Evolutionary conservation across 2,888 invertebrate species (phyloP).

Genomic region (Clivina fossor): DNA sequence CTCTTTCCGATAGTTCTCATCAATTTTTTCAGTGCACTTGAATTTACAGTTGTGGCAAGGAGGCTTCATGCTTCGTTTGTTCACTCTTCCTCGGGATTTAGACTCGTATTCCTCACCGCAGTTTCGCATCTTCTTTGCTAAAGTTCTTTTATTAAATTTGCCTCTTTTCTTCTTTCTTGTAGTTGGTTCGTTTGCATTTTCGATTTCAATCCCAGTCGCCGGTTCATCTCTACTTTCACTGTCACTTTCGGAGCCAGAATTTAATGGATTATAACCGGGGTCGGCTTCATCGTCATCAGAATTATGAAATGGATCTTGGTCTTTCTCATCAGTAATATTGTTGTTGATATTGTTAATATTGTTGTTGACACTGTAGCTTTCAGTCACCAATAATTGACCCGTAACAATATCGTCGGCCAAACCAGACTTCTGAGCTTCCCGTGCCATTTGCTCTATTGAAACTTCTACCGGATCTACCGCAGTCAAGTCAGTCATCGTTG

Average conservation of each 20-base stretch:
- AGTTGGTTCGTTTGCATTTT: constrained; percentile 13
- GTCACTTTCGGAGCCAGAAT: constrained; percentile 12
- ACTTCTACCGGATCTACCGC: constrained; percentile 10
- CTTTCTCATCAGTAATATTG: constrained; percentile 8
- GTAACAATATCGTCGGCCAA: constrained; percentile 9
- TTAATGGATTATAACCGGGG: constrained; percentile 10
- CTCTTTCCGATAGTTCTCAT: constrained; percentile 22
- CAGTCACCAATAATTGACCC: constrained; percentile 13
- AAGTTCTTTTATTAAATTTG: constrained; percentile 21
- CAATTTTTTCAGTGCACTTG: constrained; percentile 23
- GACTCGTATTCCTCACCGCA: constrained; percentile 23
- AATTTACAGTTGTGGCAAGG: constrained; percentile 21
- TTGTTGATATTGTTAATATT: constrained; percentile 8
- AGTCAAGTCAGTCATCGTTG: constrained; percentile 12
- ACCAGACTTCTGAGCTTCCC: constrained; percentile 11
- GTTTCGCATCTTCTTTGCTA: constrained; percentile 18
- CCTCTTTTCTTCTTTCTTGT: constrained; percentile 12
- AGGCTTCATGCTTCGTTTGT: constrained; percentile 20
- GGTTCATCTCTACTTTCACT: constrained; percentile 11
- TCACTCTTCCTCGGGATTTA: constrained; percentile 21
- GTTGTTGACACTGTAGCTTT: constrained; percentile 14
- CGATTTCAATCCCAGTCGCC: constrained; percentile 17
- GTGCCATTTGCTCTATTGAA: constrained; percentile 12
- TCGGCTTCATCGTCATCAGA: constrained; percentile 15
- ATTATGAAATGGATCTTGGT: constrained; percentile 13